These are phyloP conservation scores for Tachycineta bicolor DNA, from an alignment of 2,113 vertebrate species.

Conservation along the genomic window DNA sequence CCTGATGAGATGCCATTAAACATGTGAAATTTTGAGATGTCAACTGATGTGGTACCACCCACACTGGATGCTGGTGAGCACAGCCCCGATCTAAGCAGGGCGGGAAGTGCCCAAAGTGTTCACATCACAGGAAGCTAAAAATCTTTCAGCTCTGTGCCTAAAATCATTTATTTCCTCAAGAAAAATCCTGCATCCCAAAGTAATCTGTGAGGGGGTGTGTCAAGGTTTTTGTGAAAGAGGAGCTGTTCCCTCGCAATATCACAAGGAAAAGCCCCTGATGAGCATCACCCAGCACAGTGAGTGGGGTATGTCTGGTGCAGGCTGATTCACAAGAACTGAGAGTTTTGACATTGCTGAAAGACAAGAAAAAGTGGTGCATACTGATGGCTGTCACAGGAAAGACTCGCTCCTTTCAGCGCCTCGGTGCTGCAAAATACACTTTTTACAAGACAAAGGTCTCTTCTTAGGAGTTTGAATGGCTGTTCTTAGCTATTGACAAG, in stretches of 20 bases:
- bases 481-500: neutral
- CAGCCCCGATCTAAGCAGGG: neutral
- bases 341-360: neutral
- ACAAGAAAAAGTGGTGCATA: neutral
- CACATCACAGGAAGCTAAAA: neutral
- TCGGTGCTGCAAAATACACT: neutral
- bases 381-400: neutral
- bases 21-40: neutral
- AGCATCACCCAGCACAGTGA: neutral
- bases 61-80: neutral
- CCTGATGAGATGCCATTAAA: neutral
- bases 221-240: neutral
- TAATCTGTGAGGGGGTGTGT: neutral
- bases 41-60: neutral
- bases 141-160: neutral
- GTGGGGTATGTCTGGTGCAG: neutral
- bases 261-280: neutral
- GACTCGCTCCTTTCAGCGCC: neutral
- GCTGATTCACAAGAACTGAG: neutral
- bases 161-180: neutral
- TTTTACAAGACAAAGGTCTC: neutral
- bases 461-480: conserved; percentile 21
- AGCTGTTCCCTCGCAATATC: neutral
- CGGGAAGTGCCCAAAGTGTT: neutral
- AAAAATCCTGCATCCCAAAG: neutral